Percentiles rank a stretch among this genome's conserved stretches.
Conservation (phyloP, 2,113 vertebrate species). For the Toxotes chatareus region DNA sequence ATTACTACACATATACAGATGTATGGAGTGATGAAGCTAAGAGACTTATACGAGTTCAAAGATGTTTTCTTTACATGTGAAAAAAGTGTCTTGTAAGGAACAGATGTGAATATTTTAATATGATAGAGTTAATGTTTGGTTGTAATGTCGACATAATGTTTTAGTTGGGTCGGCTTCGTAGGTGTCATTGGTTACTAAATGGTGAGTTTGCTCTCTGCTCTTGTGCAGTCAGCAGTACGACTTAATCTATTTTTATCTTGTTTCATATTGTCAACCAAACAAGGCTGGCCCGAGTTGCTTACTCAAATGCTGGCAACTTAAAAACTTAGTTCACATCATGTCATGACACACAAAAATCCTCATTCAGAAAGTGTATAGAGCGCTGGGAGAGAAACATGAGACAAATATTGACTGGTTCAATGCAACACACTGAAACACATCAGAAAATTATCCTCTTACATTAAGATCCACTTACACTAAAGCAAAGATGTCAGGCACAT, state of each 20-base stretch:
- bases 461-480: constrained; percentile 77
- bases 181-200: constrained; percentile 75
- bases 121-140: constrained; percentile 83
- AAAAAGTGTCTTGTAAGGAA: constrained; percentile 84
- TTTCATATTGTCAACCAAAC: constrained; percentile 82
- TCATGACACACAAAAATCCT: constrained; percentile 64
- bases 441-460: constrained; percentile 63
- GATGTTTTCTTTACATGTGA: constrained; percentile 83
- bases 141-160: constrained; percentile 82
- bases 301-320: constrained; percentile 68
- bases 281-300: constrained; percentile 72
- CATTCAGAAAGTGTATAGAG: constrained; percentile 49
- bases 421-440: constrained; percentile 55
- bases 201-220: constrained; percentile 78
- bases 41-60: constrained; percentile 77
- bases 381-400: constrained; percentile 34
- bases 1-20: constrained; percentile 83
- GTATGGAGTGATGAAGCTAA: constrained; percentile 76
- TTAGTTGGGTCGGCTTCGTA: constrained; percentile 81
- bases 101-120: constrained; percentile 88
- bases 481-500: constrained; percentile 83
- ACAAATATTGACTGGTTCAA: constrained; percentile 53
- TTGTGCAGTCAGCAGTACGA: constrained; percentile 74
- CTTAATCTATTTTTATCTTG: constrained; percentile 79
- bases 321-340: constrained; percentile 51